phyloP scores from a whole-genome alignment of 2,888 invertebrate genomes.

The Laspeyria flexula region DNA sequence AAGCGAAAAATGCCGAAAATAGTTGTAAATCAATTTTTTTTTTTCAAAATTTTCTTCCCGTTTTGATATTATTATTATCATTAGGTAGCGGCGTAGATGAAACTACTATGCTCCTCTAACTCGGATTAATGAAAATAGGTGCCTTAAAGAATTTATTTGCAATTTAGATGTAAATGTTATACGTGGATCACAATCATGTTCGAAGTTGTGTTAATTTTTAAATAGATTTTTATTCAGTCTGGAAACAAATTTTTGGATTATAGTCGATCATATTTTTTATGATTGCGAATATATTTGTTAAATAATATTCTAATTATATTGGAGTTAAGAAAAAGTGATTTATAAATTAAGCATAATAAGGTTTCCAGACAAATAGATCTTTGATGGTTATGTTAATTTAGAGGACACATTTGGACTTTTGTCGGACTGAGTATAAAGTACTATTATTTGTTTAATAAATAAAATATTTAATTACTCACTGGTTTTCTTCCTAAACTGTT shows the following conservation, averaged over 20 bases:
- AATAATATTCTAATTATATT: conserved; percentile 37
- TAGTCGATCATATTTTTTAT: conserved; percentile 24
- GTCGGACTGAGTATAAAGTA: conserved; percentile 83
- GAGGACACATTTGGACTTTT: conserved; percentile 68
- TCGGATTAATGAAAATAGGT: not conserved
- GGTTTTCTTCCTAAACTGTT: conserved; percentile 10
- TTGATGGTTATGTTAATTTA: conserved; percentile 69
- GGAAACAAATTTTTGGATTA: conserved; percentile 29
- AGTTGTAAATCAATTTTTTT: too few species aligned
- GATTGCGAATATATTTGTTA: conserved; percentile 37
- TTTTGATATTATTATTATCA: too few species aligned
- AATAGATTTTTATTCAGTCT: conserved; percentile 46
- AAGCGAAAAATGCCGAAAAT: too few species aligned
- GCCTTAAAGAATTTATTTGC: too few species aligned
- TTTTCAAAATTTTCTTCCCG: too few species aligned
- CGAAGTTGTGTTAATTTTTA: conserved; percentile 41
- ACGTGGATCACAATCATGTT: conserved; percentile 35
- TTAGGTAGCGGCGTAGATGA: too few species aligned
- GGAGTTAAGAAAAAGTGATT: conserved; percentile 39
- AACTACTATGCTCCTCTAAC: too few species aligned
- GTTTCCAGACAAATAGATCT: conserved; percentile 59
- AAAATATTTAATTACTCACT: conserved; percentile 60
- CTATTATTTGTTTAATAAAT: conserved; percentile 78
- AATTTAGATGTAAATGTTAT: too few species aligned
- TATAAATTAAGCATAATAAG: conserved; percentile 59